Percentiles rank a stretch among this genome's conserved stretches.
phyloP scores from a whole-genome alignment of 1,140 invertebrate species.

The Latrodectus geometricus region DNA sequence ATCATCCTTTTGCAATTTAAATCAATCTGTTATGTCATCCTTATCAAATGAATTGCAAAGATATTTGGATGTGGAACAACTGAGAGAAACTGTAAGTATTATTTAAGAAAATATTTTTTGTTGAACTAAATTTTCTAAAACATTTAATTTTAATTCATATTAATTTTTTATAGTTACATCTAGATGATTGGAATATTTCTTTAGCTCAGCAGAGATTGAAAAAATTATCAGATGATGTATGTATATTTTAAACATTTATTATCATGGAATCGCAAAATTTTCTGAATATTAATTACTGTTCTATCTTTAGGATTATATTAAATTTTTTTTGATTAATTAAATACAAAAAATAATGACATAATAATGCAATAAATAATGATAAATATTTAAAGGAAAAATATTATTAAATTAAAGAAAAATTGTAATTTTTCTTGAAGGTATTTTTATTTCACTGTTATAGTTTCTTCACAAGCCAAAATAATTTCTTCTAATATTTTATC shows the following conservation, averaged over 20 bases:
- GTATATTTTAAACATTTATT: conserved; percentile 14
- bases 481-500: no score
- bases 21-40: conserved; percentile 9
- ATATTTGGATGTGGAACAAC: conserved; percentile 43
- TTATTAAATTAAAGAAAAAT: no score
- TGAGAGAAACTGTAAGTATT: conserved; percentile 54
- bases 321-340: no score
- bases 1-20: conserved; percentile 38
- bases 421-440: no score
- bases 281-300: not conserved
- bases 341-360: no score
- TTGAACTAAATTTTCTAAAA: not conserved
- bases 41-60: conserved; percentile 37
- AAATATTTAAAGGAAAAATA: no score
- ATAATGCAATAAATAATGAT: no score
- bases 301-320: not conserved
- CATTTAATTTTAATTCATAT: not conserved
- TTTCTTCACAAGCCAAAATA: no score
- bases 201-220: conserved; percentile 65
- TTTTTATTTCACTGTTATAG: no score
- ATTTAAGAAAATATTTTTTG: not conserved
- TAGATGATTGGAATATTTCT: conserved; percentile 66
- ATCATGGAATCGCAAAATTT: not conserved
- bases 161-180: conserved; percentile 64
- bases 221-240: conserved; percentile 65